Percentiles rank a stretch among this genome's conserved stretches.
Evolutionary conservation across 1,140 invertebrate genomes (phyloP).

Genomic region (Tetramorium simillimum): DNA sequence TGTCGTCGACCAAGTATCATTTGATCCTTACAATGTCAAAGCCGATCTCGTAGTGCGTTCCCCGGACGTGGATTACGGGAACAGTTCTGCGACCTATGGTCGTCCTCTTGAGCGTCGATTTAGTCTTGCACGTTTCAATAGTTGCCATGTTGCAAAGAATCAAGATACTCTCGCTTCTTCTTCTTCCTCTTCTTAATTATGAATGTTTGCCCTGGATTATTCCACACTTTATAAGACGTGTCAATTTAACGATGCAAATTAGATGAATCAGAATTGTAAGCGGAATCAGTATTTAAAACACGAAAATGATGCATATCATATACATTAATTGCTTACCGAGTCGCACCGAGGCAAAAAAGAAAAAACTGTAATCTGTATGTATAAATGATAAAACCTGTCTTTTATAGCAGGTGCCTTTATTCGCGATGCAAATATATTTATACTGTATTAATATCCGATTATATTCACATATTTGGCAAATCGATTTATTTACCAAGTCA

Average conservation of each 20-base stretch:
- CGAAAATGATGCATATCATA: background rate
- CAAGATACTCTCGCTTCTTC: background rate
- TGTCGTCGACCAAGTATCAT: background rate
- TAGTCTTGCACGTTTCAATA: background rate
- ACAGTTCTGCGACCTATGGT: constrained; percentile 88
- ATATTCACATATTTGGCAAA: too few species aligned
- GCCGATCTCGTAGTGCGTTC: constrained; percentile 94
- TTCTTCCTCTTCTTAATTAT: background rate
- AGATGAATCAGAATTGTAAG: background rate
- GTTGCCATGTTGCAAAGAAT: constrained; percentile 8
- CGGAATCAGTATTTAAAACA: background rate
- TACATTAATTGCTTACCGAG: background rate
- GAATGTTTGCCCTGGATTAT: background rate
- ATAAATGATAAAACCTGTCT: too few species aligned
- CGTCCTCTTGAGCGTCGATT: background rate
- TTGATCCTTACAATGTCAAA: constrained; percentile 92
- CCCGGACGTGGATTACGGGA: constrained; percentile 91
- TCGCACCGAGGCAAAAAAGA: background rate
- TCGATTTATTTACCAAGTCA: too few species aligned
- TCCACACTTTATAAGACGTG: background rate
- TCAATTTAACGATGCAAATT: background rate
- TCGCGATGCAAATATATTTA: too few species aligned
- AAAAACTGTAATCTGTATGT: background rate
- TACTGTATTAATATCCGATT: too few species aligned
- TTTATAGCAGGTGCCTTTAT: too few species aligned